Conservation (phyloP, 64 coral and sea anemone species). For the Hydrozoanthus tunicans region DNA sequence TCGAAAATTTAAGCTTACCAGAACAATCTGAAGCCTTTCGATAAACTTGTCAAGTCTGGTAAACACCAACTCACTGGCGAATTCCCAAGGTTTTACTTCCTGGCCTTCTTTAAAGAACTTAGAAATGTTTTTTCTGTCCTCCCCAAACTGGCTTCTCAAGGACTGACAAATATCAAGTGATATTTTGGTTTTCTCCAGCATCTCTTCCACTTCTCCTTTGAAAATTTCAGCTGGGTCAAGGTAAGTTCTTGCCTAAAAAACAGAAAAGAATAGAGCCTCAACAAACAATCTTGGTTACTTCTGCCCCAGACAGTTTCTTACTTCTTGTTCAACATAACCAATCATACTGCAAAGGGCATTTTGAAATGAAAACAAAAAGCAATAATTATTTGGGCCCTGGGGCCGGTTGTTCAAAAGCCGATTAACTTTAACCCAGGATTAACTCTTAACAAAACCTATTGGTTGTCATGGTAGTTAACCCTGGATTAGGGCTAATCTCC, state of each 20-base stretch:
- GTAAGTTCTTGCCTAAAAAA: constrained; percentile 80
- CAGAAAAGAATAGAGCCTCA: too few species aligned
- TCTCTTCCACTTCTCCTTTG: constrained; percentile 93
- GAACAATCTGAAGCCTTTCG: constrained; percentile 80
- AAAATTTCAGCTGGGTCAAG: constrained; percentile 97
- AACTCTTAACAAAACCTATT: too few species aligned
- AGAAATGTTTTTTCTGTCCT: constrained; percentile 78
- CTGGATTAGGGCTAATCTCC: too few species aligned
- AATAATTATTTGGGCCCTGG: too few species aligned
- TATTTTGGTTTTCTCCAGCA: constrained; percentile 81
- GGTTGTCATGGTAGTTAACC: too few species aligned
- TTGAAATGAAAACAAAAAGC: too few species aligned
- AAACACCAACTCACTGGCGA: constrained; percentile 90
- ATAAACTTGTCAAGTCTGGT: constrained; percentile 91
- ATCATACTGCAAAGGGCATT: too few species aligned
- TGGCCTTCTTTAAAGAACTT: constrained; percentile 88
- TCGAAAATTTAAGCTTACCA: constrained; percentile 53
- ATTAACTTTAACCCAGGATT: too few species aligned
- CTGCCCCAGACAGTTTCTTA: too few species aligned
- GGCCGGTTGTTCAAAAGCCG: too few species aligned
- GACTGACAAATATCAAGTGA: constrained; percentile 80
- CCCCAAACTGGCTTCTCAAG: constrained; percentile 84
- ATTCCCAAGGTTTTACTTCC: constrained; percentile 87
- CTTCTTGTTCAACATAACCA: too few species aligned
- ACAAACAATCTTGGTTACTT: too few species aligned